Conservation (phyloP, 2,113 vertebrate species). For the Antigone vipio region DNA sequence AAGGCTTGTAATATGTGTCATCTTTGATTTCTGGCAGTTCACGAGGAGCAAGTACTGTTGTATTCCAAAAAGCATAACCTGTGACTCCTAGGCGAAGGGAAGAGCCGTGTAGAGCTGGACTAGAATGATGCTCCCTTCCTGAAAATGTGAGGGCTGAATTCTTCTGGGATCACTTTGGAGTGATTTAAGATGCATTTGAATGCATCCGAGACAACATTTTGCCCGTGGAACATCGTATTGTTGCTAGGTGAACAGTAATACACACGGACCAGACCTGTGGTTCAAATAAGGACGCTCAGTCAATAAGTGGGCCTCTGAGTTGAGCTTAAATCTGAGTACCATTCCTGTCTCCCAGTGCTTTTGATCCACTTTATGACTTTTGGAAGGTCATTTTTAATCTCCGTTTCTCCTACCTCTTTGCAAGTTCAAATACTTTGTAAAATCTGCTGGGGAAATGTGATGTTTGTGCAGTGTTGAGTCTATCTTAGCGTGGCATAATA, state of each 20-base stretch:
- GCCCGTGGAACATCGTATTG: background rate
- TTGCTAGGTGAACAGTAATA: background rate
- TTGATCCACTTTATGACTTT: background rate
- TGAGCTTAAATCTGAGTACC: background rate
- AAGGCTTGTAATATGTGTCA: background rate
- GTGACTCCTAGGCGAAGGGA: background rate
- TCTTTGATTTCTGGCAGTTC: constrained; percentile 3
- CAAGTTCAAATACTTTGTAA: background rate
- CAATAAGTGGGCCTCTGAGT: background rate
- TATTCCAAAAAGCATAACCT: background rate
- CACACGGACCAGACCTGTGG: rapidly evolving
- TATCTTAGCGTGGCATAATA: background rate
- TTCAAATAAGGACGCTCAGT: background rate
- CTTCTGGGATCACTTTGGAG: background rate
- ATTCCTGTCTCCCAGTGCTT: background rate
- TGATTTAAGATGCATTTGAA: background rate
- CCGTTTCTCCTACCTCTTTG: background rate
- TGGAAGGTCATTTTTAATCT: background rate
- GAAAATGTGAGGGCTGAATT: background rate
- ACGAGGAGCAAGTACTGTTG: background rate
- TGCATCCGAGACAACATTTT: background rate
- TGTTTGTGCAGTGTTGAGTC: background rate
- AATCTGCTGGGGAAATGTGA: constrained; percentile 1
- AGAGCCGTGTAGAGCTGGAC: background rate
- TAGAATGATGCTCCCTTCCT: background rate